A percentile compares a stretch with the other conserved stretches of the same genome.
phyloP scores from a whole-genome alignment of 2,888 invertebrate species.

The Portevinia maculata region DNA sequence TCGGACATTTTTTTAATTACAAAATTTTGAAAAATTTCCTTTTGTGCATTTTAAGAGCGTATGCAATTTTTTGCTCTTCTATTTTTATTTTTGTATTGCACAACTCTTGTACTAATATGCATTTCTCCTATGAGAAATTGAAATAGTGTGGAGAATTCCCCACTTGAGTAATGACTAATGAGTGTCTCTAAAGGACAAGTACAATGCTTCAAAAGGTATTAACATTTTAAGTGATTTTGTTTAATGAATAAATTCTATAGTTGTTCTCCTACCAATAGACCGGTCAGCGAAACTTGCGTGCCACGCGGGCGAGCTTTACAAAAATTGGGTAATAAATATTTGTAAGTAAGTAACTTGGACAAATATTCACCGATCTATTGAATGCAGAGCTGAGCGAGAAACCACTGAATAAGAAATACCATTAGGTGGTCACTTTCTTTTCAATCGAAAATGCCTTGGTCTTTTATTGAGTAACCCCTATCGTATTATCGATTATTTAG shows the following conservation, averaged over 20 bases:
- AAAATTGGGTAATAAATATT: not conserved
- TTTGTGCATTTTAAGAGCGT: not conserved
- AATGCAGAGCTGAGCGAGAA: not conserved
- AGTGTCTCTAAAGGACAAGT: too few relatives aligned
- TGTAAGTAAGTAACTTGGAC: not conserved
- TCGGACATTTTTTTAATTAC: constrained; percentile 15
- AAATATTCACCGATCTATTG: not conserved
- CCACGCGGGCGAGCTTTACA: constrained; percentile 52
- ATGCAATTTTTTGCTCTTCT: constrained; percentile 8
- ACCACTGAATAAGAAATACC: not conserved
- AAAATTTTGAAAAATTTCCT: not conserved
- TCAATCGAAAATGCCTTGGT: not conserved
- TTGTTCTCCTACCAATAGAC: constrained; percentile 13
- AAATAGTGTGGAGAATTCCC: too few relatives aligned
- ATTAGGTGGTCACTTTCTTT: not conserved
- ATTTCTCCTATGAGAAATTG: too few relatives aligned
- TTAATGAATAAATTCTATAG: not conserved
- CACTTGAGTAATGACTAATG: too few relatives aligned
- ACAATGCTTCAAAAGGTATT: too few relatives aligned
- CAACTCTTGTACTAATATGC: too few relatives aligned
- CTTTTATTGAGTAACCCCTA: not conserved
- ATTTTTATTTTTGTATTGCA: too few relatives aligned
- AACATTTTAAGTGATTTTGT: too few relatives aligned
- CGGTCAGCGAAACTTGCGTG: constrained; percentile 38
- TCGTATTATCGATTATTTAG: constrained; percentile 37